Conservation (phyloP, 2,888 invertebrate species). For the Synergus gifuensis region DNA sequence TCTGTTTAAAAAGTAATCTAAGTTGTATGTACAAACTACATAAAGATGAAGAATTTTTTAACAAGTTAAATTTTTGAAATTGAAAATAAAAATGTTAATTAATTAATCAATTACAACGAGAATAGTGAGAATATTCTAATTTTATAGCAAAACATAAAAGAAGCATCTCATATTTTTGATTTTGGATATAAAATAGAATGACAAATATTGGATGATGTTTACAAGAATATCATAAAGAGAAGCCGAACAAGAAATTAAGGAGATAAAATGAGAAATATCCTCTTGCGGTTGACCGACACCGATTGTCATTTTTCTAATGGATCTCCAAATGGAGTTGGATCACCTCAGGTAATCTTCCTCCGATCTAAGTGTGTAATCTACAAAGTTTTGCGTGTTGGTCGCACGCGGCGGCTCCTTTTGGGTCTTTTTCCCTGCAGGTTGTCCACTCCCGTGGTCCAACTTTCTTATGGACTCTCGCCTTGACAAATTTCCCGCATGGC, state of each 20-base stretch:
- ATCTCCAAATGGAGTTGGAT: slow-evolving; percentile 58
- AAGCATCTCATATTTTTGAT: too few relatives aligned
- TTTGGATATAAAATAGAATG: background rate
- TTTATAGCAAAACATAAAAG: too few relatives aligned
- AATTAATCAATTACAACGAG: too few relatives aligned
- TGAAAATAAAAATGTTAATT: too few relatives aligned
- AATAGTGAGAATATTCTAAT: too few relatives aligned
- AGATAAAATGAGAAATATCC: slow-evolving; percentile 45
- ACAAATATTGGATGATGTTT: slow-evolving; percentile 6
- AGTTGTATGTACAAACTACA: too few relatives aligned
- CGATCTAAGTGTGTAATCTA: slow-evolving; percentile 65
- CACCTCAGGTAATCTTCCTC: slow-evolving; percentile 50
- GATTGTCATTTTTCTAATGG: slow-evolving; percentile 73
- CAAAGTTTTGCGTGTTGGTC: slow-evolving; percentile 59
- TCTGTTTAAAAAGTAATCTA: too few relatives aligned
- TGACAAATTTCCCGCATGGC: slow-evolving; percentile 18
- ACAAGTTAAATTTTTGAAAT: too few relatives aligned
- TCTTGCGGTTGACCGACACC: slow-evolving; percentile 57
- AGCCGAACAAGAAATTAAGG: slow-evolving; percentile 34
- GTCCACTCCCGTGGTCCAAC: background rate
- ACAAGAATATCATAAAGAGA: slow-evolving; percentile 19
- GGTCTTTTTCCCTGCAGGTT: slow-evolving; percentile 28
- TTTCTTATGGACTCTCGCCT: slow-evolving; percentile 27
- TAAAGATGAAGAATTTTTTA: too few relatives aligned
- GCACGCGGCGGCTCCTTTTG: slow-evolving; percentile 55